A percentile compares a stretch with the other conserved stretches of the same genome.
Conservation (phyloP, 2,113 vertebrate genomes). For the Cercocebus atys region DNA sequence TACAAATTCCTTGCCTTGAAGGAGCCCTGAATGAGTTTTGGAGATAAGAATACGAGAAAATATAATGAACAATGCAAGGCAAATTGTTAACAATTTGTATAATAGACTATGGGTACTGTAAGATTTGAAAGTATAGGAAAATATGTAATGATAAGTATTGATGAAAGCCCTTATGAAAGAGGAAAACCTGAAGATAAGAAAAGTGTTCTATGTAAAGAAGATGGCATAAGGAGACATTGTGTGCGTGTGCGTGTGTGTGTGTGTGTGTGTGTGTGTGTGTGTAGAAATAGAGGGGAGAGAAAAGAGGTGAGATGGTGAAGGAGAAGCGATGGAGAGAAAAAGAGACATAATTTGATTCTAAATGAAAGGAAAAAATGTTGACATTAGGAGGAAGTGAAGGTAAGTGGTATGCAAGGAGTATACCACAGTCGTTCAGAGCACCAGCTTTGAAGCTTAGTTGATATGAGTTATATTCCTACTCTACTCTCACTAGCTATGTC, state of each 20-base stretch:
- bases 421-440: neutral
- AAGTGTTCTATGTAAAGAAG: neutral
- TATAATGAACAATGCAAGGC: neutral
- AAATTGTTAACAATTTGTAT: neutral
- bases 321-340: neutral
- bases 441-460: neutral
- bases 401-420: neutral
- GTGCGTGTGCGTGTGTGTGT: neutral
- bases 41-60: neutral
- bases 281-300: neutral
- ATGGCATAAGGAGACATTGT: neutral
- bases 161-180: neutral
- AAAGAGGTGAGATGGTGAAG: neutral
- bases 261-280: neutral
- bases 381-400: neutral
- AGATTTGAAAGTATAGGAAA: neutral
- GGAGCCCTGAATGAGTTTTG: neutral
- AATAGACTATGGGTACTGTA: neutral
- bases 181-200: neutral
- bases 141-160: neutral
- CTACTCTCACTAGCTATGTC: neutral
- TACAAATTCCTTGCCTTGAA: neutral
- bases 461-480: neutral
- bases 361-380: neutral
- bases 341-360: neutral